phyloP scores from a whole-genome alignment of 1,140 invertebrate genomes.

The Lutraria rhynchaena region DNA sequence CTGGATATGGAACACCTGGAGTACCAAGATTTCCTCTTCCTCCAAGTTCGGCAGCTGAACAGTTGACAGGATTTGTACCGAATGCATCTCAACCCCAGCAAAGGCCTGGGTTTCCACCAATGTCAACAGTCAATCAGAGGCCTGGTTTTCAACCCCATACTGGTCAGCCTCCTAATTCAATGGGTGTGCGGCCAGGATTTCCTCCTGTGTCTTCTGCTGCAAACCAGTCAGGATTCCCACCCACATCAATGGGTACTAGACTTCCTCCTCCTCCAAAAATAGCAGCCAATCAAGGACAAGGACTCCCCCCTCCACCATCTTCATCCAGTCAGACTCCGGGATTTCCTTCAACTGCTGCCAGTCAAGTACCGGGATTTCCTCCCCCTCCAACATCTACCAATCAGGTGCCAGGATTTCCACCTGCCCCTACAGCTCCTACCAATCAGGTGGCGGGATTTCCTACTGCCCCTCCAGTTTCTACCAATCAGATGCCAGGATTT shows the following conservation, averaged over 20 bases:
- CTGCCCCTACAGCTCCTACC: conserved; percentile 40
- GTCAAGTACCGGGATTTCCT: conserved; percentile 33
- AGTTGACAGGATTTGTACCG: no score
- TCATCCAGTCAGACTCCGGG: background rate
- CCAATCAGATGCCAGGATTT: conserved; percentile 39
- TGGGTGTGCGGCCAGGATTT: background rate
- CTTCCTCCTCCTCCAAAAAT: conserved; percentile 7
- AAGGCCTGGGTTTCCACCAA: conserved; percentile 40
- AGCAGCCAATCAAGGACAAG: conserved; percentile 17
- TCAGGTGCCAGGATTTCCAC: conserved; percentile 42
- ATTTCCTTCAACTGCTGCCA: conserved; percentile 17
- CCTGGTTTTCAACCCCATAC: conserved; percentile 42
- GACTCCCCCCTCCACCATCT: background rate
- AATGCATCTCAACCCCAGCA: conserved; percentile 19
- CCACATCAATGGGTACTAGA: no score
- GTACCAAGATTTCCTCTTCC: no score
- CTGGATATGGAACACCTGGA: no score
- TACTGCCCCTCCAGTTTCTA: conserved; percentile 13
- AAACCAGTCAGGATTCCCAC: conserved; percentile 42
- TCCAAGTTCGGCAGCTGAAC: no score
- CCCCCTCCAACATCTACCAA: conserved; percentile 12
- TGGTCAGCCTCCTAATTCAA: conserved; percentile 22
- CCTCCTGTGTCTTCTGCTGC: conserved; percentile 32
- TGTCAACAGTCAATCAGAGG: conserved; percentile 22
- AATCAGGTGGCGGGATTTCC: conserved; percentile 21